Evolutionary conservation across 2,888 invertebrate genomes (phyloP).

Genomic region (Listrodromus nycthemerus): DNA sequence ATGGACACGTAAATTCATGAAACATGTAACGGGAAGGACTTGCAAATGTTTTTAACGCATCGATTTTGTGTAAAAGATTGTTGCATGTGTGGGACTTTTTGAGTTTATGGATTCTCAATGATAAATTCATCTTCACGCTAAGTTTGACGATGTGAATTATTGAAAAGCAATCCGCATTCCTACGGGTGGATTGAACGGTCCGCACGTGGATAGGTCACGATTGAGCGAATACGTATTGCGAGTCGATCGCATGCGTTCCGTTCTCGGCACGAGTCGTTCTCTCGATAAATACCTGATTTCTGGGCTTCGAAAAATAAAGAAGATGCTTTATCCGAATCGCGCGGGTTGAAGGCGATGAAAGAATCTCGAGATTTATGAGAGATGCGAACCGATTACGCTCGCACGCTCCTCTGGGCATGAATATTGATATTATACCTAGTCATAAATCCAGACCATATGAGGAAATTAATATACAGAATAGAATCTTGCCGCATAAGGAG

Average conservation of each 20-base stretch:
- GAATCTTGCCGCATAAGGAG: conserved; percentile 1
- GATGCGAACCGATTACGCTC: not conserved
- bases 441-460: conserved; percentile 14
- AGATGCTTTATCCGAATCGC: conserved; percentile 13
- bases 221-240: not conserved
- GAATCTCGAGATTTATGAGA: conserved; percentile 44
- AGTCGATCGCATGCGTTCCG: conserved; percentile 37
- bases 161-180: not conserved
- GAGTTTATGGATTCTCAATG: no score
- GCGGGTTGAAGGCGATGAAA: conserved; percentile 39
- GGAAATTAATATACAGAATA: conserved; percentile 2
- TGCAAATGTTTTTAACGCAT: no score
- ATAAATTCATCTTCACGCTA: no score
- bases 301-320: conserved; percentile 7
- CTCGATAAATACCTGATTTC: conserved; percentile 34
- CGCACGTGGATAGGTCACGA: not conserved
- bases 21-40: no score
- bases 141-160: not conserved
- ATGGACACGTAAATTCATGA: no score
- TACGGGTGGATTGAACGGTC: not conserved
- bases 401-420: conserved; percentile 17
- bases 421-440: conserved; percentile 20
- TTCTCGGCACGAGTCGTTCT: not conserved
- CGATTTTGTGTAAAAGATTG: no score
- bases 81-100: no score